Conservation (phyloP, 2,888 invertebrate genomes). For the Drosophila merina region DNA sequence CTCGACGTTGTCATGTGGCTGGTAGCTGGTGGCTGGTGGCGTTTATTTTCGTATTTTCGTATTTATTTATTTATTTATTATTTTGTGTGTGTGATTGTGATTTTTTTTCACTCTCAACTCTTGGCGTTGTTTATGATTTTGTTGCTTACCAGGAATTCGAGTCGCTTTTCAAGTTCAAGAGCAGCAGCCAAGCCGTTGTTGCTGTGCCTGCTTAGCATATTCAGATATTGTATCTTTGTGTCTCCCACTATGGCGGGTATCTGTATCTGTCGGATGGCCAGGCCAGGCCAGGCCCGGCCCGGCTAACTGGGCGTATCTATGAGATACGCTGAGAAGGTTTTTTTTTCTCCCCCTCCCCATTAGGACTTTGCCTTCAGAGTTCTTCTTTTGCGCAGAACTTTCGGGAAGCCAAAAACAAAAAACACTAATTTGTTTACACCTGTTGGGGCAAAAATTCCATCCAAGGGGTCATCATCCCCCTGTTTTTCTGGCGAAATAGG, state of each 20-base stretch:
- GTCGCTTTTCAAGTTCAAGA: slow-evolving; percentile 71
- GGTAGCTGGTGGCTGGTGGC: neutral
- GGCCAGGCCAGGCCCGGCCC: neutral
- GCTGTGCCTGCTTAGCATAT: slow-evolving; percentile 54
- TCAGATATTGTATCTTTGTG: slow-evolving; percentile 9
- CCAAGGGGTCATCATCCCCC: slow-evolving; percentile 4
- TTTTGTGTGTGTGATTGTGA: slow-evolving; percentile 11
- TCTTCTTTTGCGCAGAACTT: slow-evolving; percentile 57
- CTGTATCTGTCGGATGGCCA: neutral
- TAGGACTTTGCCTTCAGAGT: slow-evolving; percentile 39
- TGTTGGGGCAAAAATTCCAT: slow-evolving; percentile 21
- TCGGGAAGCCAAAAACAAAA: slow-evolving; percentile 38
- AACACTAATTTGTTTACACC: slow-evolving; percentile 49
- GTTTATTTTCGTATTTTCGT: slow-evolving; percentile 12
- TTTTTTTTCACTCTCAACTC: slow-evolving; percentile 18
- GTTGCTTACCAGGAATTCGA: slow-evolving; percentile 60
- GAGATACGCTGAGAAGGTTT: neutral
- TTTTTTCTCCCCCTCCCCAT: slow-evolving; percentile 10
- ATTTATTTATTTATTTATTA: slow-evolving; percentile 18
- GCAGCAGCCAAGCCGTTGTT: slow-evolving; percentile 43
- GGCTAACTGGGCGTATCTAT: slow-evolving; percentile 1
- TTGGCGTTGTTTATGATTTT: slow-evolving; percentile 42
- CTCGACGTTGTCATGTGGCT: slow-evolving; percentile 47
- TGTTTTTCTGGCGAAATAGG: neutral
- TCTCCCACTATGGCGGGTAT: neutral